Percentiles rank a stretch among this genome's conserved stretches.
phyloP scores from a whole-genome alignment of 92 coral and sea anemone species.

The Actinostola sp. region DNA sequence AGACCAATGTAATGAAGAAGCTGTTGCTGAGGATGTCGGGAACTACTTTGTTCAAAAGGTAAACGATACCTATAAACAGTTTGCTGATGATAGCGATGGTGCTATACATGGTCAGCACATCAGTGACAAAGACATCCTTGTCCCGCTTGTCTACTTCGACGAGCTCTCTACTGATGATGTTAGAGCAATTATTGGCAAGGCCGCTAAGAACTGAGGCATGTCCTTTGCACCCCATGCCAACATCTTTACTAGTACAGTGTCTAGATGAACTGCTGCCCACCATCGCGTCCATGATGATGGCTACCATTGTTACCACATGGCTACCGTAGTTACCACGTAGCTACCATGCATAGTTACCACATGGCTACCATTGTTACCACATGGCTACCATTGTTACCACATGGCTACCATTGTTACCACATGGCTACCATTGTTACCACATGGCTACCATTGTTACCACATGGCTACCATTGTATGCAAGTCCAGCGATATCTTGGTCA shows the following conservation, averaged over 20 bases:
- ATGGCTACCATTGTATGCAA: too few relatives aligned
- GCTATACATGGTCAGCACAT: neutral
- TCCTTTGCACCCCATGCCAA: constrained; percentile 40
- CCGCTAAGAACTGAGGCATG: constrained; percentile 40
- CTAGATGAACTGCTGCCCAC: constrained; percentile 13
- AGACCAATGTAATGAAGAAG: constrained; percentile 17
- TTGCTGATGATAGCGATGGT: constrained; percentile 7
- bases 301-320: too few relatives aligned
- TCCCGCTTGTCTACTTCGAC: neutral
- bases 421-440: too few relatives aligned
- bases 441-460: too few relatives aligned
- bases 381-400: too few relatives aligned
- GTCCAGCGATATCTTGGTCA: too few relatives aligned
- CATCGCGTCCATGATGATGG: constrained; percentile 17
- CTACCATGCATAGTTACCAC: too few relatives aligned
- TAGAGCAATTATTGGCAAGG: constrained; percentile 15
- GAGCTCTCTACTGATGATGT: constrained; percentile 24
- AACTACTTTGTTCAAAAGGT: constrained; percentile 48
- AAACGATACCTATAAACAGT: constrained; percentile 29
- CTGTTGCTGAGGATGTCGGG: constrained; percentile 50
- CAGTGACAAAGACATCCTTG: neutral
- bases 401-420: too few relatives aligned
- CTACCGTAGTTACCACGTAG: too few relatives aligned
- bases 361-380: too few relatives aligned
- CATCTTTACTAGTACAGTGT: constrained; percentile 24